A percentile compares a stretch with the other conserved stretches of the same genome.
Evolutionary conservation across 2,113 vertebrate species (phyloP).

Genomic region (Ictalurus furcatus): DNA sequence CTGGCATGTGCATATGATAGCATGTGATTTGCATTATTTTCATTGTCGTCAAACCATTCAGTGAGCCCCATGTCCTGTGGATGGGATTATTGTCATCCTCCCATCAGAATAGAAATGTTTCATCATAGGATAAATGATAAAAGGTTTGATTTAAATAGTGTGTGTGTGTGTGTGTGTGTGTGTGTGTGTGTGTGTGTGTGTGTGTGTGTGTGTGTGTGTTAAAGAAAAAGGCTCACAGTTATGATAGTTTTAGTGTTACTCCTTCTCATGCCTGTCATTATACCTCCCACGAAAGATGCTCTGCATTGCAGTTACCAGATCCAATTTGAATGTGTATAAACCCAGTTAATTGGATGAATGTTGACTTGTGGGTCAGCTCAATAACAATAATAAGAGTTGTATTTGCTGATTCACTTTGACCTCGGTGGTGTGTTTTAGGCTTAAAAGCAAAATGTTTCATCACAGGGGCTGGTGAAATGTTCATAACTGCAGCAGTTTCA

Average conservation of each 20-base stretch:
- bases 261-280: constrained; percentile 22
- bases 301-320: constrained; percentile 24
- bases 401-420: constrained; percentile 53
- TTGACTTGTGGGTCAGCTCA: constrained; percentile 54
- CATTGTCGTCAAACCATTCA: neutral
- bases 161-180: neutral
- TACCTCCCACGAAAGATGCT: constrained; percentile 40
- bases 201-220: neutral
- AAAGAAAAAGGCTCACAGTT: neutral
- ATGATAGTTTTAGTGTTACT: constrained; percentile 39
- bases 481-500: constrained; percentile 27
- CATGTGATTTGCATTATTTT: neutral
- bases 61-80: neutral
- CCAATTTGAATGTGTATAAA: constrained; percentile 61
- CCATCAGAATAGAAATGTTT: constrained; percentile 5
- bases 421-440: constrained; percentile 31
- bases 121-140: constrained; percentile 3
- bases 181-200: constrained; percentile 9
- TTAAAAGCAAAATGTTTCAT: constrained; percentile 38
- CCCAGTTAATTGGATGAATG: constrained; percentile 55
- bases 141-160: neutral
- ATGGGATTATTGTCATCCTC: neutral
- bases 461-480: constrained; percentile 1
- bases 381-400: constrained; percentile 51
- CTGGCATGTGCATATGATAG: neutral